Evolutionary conservation across 2,888 invertebrate species (phyloP).

Genomic region (Nomada fabriciana): DNA sequence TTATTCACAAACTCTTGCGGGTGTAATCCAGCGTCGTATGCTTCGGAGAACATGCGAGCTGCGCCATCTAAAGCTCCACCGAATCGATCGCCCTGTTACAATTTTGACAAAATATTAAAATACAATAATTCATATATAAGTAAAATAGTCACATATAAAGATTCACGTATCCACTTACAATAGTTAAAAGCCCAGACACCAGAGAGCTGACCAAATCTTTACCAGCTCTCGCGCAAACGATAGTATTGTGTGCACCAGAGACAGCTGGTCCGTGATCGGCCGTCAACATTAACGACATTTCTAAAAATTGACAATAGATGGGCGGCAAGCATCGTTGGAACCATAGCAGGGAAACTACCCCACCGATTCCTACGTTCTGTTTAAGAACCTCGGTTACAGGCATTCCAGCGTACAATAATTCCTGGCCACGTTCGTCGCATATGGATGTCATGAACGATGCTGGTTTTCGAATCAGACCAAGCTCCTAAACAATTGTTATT

Average conservation of each 20-base stretch:
- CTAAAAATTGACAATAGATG: constrained; percentile 98
- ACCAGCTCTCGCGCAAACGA: constrained; percentile 98
- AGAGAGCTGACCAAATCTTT: constrained; percentile 98
- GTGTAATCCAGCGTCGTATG: constrained; percentile 96
- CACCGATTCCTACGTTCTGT: constrained; percentile 98
- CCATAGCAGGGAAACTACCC: constrained; percentile 98
- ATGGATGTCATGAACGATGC: constrained; percentile 99
- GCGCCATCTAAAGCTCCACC: constrained; percentile 99
- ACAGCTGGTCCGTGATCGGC: constrained; percentile 99
- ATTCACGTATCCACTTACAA: constrained; percentile 88
- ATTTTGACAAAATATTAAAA: constrained; percentile 14
- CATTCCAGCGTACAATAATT: constrained; percentile 98
- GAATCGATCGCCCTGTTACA: constrained; percentile 96
- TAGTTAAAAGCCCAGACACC: constrained; percentile 98
- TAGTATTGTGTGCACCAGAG: constrained; percentile 99
- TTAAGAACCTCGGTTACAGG: constrained; percentile 95
- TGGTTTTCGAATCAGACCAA: constrained; percentile 98
- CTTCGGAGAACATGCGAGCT: constrained; percentile 98
- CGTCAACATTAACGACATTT: constrained; percentile 99
- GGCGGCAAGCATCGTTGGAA: constrained; percentile 98
- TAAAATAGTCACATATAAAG: neutral
- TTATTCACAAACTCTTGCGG: constrained; percentile 99
- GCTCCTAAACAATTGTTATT: constrained; percentile 87
- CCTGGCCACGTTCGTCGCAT: constrained; percentile 99
- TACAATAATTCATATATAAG: neutral